A percentile compares a stretch with the other conserved stretches of the same genome.
These are phyloP conservation scores for Achroia grisella DNA, from an alignment of 1,140 invertebrate genomes.

Conservation along the genomic window DNA sequence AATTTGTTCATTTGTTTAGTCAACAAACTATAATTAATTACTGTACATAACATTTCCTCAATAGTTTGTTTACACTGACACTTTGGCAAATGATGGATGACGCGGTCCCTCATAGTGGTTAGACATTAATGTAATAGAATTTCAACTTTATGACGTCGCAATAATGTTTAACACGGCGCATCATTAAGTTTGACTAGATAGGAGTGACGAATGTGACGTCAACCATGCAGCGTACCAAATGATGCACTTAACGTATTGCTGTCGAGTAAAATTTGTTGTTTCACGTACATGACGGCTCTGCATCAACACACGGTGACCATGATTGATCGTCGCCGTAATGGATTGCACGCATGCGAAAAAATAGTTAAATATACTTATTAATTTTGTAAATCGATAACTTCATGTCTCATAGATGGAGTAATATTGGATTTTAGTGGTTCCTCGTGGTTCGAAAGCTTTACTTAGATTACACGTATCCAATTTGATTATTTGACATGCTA, in stretches of 20 bases:
- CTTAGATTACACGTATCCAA: no score
- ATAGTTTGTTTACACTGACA: conserved; percentile 20
- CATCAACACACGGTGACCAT: conserved; percentile 6
- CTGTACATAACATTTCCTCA: conserved; percentile 8
- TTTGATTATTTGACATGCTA: no score
- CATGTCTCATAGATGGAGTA: no score
- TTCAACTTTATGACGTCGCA: not conserved
- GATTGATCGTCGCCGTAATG: conserved; percentile 20
- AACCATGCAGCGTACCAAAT: conserved; percentile 19
- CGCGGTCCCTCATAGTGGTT: not conserved
- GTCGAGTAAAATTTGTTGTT: conserved; percentile 18
- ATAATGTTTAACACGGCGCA: not conserved
- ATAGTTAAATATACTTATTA: no score
- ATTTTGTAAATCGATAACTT: no score
- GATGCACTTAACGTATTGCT: conserved; percentile 31
- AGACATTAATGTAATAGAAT: not conserved
- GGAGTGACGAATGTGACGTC: conserved; percentile 14
- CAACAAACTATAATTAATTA: conserved; percentile 15
- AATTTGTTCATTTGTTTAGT: conserved; percentile 16
- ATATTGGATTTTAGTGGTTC: no score
- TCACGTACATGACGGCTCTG: conserved; percentile 3
- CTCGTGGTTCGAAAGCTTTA: no score
- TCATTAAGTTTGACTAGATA: not conserved
- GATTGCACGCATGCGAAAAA: conserved; percentile 19
- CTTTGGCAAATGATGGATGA: conserved; percentile 28